Percentiles rank a stretch among this genome's conserved stretches.
phyloP scores from a whole-genome alignment of 2,888 invertebrate genomes.

The Heterodera filipjevi region DNA sequence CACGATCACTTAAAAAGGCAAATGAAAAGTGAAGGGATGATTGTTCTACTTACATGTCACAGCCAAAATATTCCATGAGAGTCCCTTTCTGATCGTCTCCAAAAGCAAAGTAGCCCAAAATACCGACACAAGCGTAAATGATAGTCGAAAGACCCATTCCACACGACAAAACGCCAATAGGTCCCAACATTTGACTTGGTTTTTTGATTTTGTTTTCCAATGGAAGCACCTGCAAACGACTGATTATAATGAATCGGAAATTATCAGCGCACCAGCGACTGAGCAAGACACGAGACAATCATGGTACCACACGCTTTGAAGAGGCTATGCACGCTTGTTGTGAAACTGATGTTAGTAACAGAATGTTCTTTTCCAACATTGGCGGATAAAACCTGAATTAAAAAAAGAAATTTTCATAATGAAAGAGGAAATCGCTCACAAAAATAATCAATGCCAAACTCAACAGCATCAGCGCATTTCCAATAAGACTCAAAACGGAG shows the following conservation, averaged over 20 bases:
- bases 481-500: slow-evolving; percentile 30
- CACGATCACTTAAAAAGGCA: slow-evolving; percentile 25
- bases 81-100: slow-evolving; percentile 79
- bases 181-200: slow-evolving; percentile 78
- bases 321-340: no score
- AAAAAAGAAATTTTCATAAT: background rate
- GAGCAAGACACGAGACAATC: background rate
- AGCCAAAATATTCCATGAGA: slow-evolving; percentile 32
- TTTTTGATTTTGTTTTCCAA: slow-evolving; percentile 88
- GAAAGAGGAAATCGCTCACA: background rate
- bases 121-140: slow-evolving; percentile 83
- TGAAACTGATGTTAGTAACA: no score
- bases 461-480: slow-evolving; percentile 34
- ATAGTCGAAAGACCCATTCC: slow-evolving; percentile 85
- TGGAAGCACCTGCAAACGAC: slow-evolving; percentile 74
- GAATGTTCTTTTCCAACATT: no score
- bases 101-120: slow-evolving; percentile 87
- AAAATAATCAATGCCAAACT: background rate
- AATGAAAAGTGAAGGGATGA: no score
- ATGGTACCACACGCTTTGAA: background rate
- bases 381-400: background rate
- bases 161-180: slow-evolving; percentile 78
- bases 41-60: background rate
- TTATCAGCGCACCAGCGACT: background rate
- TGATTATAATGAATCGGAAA: background rate